These are phyloP conservation scores for Gallinago stenura DNA, from an alignment of 2,797 vertebrate genomes.

Conservation along the genomic window DNA sequence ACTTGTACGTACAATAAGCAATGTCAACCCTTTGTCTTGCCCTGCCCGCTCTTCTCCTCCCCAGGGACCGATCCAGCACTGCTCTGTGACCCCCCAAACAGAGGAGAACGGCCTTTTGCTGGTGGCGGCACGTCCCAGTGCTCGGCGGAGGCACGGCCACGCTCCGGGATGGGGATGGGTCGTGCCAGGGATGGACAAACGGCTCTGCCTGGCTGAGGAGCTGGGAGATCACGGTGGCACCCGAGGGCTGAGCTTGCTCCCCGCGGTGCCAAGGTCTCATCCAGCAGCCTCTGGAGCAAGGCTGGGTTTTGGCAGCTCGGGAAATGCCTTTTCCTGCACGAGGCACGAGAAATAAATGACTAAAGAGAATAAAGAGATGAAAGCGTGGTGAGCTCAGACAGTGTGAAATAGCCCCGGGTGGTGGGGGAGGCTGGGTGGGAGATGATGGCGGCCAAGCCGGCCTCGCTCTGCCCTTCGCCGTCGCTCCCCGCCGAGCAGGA, in stretches of 20 bases:
- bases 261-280: rapidly evolving
- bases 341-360: not conserved
- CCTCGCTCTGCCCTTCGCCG: not conserved
- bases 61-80: not conserved
- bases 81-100: rapidly evolving
- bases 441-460: not conserved
- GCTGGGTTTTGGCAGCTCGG: not conserved
- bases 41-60: not conserved
- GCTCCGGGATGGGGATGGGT: not conserved
- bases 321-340: not conserved
- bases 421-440: not conserved
- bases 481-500: rapidly evolving
- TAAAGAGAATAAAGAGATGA: not conserved
- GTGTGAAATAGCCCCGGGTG: not conserved
- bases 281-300: not conserved
- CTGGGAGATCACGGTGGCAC: rapidly evolving
- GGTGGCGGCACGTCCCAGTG: rapidly evolving
- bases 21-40: not conserved
- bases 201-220: not conserved
- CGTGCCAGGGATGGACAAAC: rapidly evolving
- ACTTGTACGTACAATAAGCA: not conserved
- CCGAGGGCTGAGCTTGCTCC: rapidly evolving
- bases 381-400: not conserved
- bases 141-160: rapidly evolving
- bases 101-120: rapidly evolving